A percentile compares a stretch with the other conserved stretches of the same genome.
These are phyloP conservation scores for Leucophenga varia DNA, from an alignment of 1,140 invertebrate species.

Conservation along the genomic window DNA sequence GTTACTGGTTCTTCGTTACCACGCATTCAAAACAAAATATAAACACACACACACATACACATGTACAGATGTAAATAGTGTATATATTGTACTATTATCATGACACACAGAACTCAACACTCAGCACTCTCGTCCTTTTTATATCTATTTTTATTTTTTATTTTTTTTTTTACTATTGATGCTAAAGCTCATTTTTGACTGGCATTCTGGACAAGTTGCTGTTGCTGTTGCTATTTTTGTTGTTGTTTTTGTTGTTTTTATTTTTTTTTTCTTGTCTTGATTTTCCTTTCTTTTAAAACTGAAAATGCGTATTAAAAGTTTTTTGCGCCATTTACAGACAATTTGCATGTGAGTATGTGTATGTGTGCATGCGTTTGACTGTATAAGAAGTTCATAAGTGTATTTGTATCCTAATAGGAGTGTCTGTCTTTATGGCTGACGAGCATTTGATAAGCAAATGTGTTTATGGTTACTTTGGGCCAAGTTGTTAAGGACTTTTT, in stretches of 20 bases:
- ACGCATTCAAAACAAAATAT: neutral
- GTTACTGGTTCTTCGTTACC: slow-evolving; percentile 23
- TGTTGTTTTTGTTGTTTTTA: no score
- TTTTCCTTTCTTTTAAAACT: no score
- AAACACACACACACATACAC: neutral
- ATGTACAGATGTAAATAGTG: neutral
- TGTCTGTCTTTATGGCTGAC: slow-evolving; percentile 15
- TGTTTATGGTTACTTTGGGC: slow-evolving; percentile 37
- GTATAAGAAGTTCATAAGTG: no score
- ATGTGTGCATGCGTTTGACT: slow-evolving; percentile 4
- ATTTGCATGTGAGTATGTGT: slow-evolving; percentile 22
- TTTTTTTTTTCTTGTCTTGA: no score
- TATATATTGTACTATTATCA: slow-evolving; percentile 1
- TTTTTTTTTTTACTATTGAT: neutral
- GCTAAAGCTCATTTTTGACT: slow-evolving; percentile 23
- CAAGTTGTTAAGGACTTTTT: no score
- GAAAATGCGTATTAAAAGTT: no score
- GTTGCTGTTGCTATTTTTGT: slow-evolving; percentile 20
- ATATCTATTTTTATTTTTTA: neutral
- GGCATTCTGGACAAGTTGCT: slow-evolving; percentile 38
- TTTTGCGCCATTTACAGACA: slow-evolving; percentile 25
- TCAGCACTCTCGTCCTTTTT: slow-evolving; percentile 7
- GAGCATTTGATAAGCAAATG: slow-evolving; percentile 39
- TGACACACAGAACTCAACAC: neutral
- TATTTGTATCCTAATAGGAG: no score